These are phyloP conservation scores for Takifugu ocellatus DNA, from an alignment of 2,797 vertebrate species.

Conservation along the genomic window DNA sequence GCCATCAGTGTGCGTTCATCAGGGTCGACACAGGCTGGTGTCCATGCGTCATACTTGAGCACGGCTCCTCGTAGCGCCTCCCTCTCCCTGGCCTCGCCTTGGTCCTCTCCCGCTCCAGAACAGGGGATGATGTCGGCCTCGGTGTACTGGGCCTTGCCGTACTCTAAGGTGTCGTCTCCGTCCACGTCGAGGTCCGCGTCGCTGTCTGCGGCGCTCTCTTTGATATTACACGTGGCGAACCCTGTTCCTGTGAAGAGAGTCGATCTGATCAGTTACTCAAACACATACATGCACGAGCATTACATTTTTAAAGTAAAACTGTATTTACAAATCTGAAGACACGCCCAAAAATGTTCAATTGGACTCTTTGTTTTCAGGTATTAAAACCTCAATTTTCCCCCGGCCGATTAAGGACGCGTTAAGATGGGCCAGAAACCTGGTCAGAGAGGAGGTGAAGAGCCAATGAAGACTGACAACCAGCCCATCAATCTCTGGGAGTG, in stretches of 20 bases:
- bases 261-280: neutral
- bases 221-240: conserved; percentile 94
- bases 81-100: conserved; percentile 95
- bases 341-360: no score
- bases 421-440: conserved; percentile 8
- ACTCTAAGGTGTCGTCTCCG: conserved; percentile 97
- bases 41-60: conserved; percentile 82
- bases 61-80: conserved; percentile 97
- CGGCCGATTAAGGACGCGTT: conserved; percentile 23
- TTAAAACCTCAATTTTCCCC: conserved; percentile 9
- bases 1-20: neutral
- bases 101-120: conserved; percentile 96
- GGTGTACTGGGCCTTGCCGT: conserved; percentile 98
- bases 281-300: no score
- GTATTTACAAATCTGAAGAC: no score
- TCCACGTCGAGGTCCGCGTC: conserved; percentile 97
- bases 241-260: conserved; percentile 81
- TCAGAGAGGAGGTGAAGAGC: conserved; percentile 31
- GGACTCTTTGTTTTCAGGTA: neutral
- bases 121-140: conserved; percentile 98
- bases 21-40: neutral
- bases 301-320: no score
- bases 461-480: conserved; percentile 58
- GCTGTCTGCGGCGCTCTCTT: conserved; percentile 92
- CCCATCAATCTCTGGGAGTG: conserved; percentile 49